Conservation (phyloP, 2,113 vertebrate species). For the Esox niger region DNA sequence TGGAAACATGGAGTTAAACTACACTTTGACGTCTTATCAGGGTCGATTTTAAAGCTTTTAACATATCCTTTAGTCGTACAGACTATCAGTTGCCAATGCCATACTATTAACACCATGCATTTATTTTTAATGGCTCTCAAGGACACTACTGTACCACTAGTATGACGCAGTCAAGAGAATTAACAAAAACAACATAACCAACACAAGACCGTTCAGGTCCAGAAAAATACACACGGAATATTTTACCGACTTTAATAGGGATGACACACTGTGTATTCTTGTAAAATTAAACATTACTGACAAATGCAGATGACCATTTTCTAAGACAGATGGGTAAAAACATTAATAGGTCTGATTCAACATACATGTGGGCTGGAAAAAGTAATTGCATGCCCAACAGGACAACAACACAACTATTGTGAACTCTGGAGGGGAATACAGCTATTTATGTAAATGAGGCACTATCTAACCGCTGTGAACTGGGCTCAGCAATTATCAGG, state of each 20-base stretch:
- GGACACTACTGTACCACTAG: not conserved
- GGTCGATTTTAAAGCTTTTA: not conserved
- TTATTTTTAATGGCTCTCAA: constrained; percentile 6
- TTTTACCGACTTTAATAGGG: not conserved
- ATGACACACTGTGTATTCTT: too few relatives aligned
- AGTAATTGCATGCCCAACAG: not conserved
- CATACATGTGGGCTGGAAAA: not conserved
- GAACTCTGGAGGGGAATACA: constrained; percentile 19
- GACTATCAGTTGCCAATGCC: constrained; percentile 1
- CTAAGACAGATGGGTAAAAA: constrained; percentile 17
- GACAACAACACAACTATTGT: constrained; percentile 38
- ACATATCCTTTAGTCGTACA: not conserved
- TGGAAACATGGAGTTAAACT: too few relatives aligned
- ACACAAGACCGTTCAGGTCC: not conserved
- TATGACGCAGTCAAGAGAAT: not conserved
- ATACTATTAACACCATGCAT: not conserved
- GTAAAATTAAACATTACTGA: too few relatives aligned
- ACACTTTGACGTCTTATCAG: too few relatives aligned
- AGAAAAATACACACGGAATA: not conserved
- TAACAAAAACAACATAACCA: not conserved
- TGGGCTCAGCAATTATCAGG: constrained; percentile 46
- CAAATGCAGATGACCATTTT: too few relatives aligned
- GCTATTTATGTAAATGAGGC: constrained; percentile 57
- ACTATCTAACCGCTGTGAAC: constrained; percentile 44
- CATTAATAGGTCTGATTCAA: constrained; percentile 10